phyloP scores from a whole-genome alignment of 2,888 invertebrate genomes.

The Catocala nupta region DNA sequence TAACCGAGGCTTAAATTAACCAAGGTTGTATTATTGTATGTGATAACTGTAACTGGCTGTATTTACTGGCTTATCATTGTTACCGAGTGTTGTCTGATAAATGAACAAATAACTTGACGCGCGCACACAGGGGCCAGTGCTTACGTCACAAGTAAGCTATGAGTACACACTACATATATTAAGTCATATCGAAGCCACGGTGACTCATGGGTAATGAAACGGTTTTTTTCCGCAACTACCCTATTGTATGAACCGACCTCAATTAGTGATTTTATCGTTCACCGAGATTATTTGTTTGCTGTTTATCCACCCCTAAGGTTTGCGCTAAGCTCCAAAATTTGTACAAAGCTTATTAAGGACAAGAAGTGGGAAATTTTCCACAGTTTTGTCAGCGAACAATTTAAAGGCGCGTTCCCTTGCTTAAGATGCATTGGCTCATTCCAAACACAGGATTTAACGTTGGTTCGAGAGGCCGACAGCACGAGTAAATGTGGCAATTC shows the following conservation, averaged over 20 bases:
- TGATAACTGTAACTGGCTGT: conserved; percentile 3
- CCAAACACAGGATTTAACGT: conserved; percentile 81
- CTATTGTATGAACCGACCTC: conserved; percentile 17
- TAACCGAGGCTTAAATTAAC: conserved; percentile 21
- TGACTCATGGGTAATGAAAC: conserved; percentile 27
- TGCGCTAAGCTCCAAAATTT: conserved; percentile 53
- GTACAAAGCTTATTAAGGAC: conserved; percentile 52
- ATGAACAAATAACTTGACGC: conserved; percentile 11
- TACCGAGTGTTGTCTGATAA: conserved; percentile 4
- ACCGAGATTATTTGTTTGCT: conserved; percentile 37
- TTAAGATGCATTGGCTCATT: conserved; percentile 86
- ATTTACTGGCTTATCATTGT: not conserved
- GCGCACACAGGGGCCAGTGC: not conserved
- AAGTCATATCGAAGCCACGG: conserved; percentile 14
- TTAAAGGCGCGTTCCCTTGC: conserved; percentile 76
- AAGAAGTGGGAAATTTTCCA: conserved; percentile 57
- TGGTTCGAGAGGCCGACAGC: conserved; percentile 69
- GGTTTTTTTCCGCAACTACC: conserved; percentile 20
- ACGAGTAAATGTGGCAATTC: conserved; percentile 82
- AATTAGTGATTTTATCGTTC: conserved; percentile 37
- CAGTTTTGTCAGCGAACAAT: conserved; percentile 72
- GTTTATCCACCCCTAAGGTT: conserved; percentile 38
- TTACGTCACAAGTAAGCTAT: not conserved
- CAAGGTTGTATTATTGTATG: conserved; percentile 17
- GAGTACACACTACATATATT: conserved; percentile 7